These are phyloP conservation scores for Amphipyra berbera DNA, from an alignment of 2,888 invertebrate species.

Conservation along the genomic window DNA sequence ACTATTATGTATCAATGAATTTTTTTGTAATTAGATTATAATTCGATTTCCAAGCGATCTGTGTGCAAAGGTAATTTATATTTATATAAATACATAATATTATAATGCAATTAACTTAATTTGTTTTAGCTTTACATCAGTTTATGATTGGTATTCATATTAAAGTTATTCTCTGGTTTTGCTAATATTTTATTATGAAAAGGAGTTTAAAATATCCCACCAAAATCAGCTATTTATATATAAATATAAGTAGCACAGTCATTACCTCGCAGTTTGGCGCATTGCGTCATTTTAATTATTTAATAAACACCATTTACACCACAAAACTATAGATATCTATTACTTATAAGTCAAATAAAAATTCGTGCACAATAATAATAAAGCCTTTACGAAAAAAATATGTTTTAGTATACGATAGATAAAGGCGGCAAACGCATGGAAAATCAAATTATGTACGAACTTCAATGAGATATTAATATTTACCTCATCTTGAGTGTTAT, in stretches of 20 bases:
- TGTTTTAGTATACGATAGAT: constrained; percentile 26
- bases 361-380: constrained; percentile 2
- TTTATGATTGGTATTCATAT: neutral
- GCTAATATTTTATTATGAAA: neutral
- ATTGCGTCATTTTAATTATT: constrained; percentile 67
- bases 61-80: neutral
- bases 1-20: too few relatives aligned
- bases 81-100: neutral
- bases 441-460: constrained; percentile 44
- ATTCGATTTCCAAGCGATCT: neutral
- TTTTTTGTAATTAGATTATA: constrained; percentile 5
- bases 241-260: constrained; percentile 23
- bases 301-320: neutral
- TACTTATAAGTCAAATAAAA: neutral
- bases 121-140: neutral
- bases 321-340: neutral
- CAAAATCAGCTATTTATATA: constrained; percentile 16
- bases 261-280: constrained; percentile 51
- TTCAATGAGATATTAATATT: constrained; percentile 55
- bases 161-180: neutral
- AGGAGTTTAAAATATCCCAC: constrained; percentile 8
- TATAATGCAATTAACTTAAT: neutral
- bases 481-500: constrained; percentile 93
- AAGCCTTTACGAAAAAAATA: constrained; percentile 26
- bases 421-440: constrained; percentile 56